Evolutionary conservation across 35 echinoderm and acorn worm genomes (phyloP).

Genomic region (Strongylocentrotus purpuratus): DNA sequence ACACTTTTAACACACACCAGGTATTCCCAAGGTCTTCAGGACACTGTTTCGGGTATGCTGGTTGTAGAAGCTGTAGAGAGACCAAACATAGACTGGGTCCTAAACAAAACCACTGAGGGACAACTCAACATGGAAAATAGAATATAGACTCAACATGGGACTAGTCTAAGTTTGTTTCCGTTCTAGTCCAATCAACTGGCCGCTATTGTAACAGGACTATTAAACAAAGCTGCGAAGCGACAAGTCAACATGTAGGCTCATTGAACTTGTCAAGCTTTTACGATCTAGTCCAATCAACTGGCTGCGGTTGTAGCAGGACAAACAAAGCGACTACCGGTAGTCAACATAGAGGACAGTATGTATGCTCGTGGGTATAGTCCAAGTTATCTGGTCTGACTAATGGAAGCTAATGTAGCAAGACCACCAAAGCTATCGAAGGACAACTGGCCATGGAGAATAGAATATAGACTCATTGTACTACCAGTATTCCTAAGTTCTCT

Average conservation of each 20-base stretch:
- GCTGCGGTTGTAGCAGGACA: too few species aligned
- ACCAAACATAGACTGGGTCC: slow-evolving; percentile 79
- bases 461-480: too few species aligned
- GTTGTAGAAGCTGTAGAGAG: slow-evolving; percentile 90
- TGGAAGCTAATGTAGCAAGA: too few species aligned
- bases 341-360: background rate
- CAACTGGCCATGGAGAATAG: too few species aligned
- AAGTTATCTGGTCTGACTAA: background rate
- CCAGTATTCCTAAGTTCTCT: background rate
- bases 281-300: too few species aligned
- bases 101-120: slow-evolving; percentile 68
- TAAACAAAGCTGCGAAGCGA: background rate
- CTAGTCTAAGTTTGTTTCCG: background rate
- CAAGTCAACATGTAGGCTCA: background rate
- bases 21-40: slow-evolving; percentile 75
- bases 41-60: slow-evolving; percentile 74
- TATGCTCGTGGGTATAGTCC: background rate
- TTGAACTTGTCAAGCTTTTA: too few species aligned
- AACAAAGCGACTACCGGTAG: too few species aligned
- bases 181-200: background rate
- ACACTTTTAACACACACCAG: slow-evolving; percentile 40
- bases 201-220: background rate
- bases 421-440: too few species aligned
- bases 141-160: slow-evolving; percentile 47
- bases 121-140: slow-evolving; percentile 74